Evolutionary conservation across 2,888 invertebrate species (phyloP), one percentile per base, ranked within the genome.

Genomic region (Drosophila atroscutellata): DNA sequence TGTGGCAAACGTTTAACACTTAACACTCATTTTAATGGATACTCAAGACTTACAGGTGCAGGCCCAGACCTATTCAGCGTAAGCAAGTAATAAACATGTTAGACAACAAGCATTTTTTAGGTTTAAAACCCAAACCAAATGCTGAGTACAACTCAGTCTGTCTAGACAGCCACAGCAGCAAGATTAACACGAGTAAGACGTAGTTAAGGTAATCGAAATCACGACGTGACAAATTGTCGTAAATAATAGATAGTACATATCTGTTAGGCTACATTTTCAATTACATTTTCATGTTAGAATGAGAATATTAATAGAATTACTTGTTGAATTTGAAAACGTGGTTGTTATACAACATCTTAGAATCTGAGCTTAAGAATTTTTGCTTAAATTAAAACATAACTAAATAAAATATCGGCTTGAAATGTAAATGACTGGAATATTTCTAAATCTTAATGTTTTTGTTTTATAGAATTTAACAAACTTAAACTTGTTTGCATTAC

Each of bases 131-230:
- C 15, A 11, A 47, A 11, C 26, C 36, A 47, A 24, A 9, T 9
- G 30, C 24, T 9, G 26, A 54, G 47, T 28, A 62, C 39, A 59
- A 0, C 20, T 13, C 47, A 50, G 32, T 63, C 30, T 57, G 83
- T 85, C 83, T 80, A 82, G 82, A 82, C 82, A 59, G 51, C 45
- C 28, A 9, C 47, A 52, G 42, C 47, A 45, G 50, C 45, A 24
- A 55, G 65, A 64, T 68, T 64, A 66, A 52, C 68, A 60, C 51
- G 26, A 42, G 32, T 59, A 54, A 65, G 51, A 8, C 47, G 32
- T 55, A 51, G 58, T 42, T 56, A 26, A 32, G 49, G 62, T 62
- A 65, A 77, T 65, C 74, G 61, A 62, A 65, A 20, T 45, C 52
- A 45, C 3, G 20, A 30, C 36, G 36, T 58, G 47, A 50, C 8